Evolutionary conservation across 1,140 invertebrate genomes (phyloP), one percentile per base, ranked within the genome.

Genomic region (Idris sp.): DNA sequence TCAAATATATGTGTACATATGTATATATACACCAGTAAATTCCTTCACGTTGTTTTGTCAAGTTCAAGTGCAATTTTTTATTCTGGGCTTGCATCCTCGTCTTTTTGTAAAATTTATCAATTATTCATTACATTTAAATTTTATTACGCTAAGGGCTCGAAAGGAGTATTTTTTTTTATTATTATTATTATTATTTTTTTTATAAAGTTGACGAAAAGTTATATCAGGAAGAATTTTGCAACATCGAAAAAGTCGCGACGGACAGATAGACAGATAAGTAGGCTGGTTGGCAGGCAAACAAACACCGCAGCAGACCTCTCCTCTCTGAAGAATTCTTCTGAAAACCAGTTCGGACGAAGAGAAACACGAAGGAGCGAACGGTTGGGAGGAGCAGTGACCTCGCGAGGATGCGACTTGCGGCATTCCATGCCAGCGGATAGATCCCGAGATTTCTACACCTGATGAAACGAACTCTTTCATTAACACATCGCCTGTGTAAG

Each of bases 381-480:
- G 51, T 59, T 64, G 61, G 54, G 61, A 71, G 56, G 67, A 51
- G 65, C 59, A 71, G 49, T 76, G 74, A 71, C 68, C 56, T 76
- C 61, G 44, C 61, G 62, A 62, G 61, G 62, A 72, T 72, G 67
- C 68, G 46, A 49, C 61, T 46, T 40, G 31, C 56, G 46, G 68
- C 68, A 72, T 64, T 72, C 74, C 62, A 56, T 54, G 35, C 18
- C 56, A 14, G 16, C 40, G 53, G 62, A 69, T 76, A 67, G 56
- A 69, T 76, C 61, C 44, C 51, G 46, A 76, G 49, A 67, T 67
- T 62, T 76, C 51, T 65, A 67, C 68, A 72, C 68, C 62, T 72
- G 67, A 72, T 71, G 38, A 35, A 51, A 51, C 53, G 31, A 22
- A 56, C 51, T 49, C 59, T 41, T 51, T 51, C 54, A 58, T 67